phyloP scores from a whole-genome alignment of 2,888 invertebrate species.

The Caenorhabditis uteleia region DNA sequence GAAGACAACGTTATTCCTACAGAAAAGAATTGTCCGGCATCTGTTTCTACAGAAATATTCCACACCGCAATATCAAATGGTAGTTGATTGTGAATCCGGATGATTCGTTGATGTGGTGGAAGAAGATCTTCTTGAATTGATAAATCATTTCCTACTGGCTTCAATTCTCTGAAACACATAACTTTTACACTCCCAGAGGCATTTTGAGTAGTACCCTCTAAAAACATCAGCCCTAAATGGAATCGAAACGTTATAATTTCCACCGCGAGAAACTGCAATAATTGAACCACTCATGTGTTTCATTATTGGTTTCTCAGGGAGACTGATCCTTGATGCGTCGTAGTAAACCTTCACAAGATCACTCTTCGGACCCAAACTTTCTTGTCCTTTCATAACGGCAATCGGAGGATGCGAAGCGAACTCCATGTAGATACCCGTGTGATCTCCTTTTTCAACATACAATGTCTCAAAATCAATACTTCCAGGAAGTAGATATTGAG shows the following conservation, averaged over 20 bases:
- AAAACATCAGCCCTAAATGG: constrained; percentile 76
- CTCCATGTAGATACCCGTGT: constrained; percentile 60
- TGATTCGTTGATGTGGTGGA: constrained; percentile 43
- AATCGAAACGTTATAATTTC: constrained; percentile 74
- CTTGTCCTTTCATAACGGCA: constrained; percentile 42
- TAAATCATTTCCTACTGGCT: constrained; percentile 44
- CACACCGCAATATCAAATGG: constrained; percentile 79
- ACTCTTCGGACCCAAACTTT: constrained; percentile 43
- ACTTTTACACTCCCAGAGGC: not conserved
- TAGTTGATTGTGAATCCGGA: constrained; percentile 79
- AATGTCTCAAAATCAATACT: constrained; percentile 72
- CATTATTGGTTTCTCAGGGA: constrained; percentile 8
- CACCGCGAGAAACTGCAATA: constrained; percentile 73
- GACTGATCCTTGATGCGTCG: constrained; percentile 40
- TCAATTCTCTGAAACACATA: constrained; percentile 29
- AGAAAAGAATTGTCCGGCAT: constrained; percentile 71
- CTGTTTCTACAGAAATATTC: constrained; percentile 77
- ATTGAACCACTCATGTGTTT: constrained; percentile 70
- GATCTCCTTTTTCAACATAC: constrained; percentile 57
- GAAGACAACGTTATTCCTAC: too few species aligned
- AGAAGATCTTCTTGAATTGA: constrained; percentile 42
- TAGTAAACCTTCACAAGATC: constrained; percentile 60
- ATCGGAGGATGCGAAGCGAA: constrained; percentile 65
- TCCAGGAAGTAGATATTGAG: constrained; percentile 77
- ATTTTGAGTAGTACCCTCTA: constrained; percentile 70